Base-by-base conservation (phyloP, 2,888 invertebrate genomes). In the Apodemia zela region DNA sequence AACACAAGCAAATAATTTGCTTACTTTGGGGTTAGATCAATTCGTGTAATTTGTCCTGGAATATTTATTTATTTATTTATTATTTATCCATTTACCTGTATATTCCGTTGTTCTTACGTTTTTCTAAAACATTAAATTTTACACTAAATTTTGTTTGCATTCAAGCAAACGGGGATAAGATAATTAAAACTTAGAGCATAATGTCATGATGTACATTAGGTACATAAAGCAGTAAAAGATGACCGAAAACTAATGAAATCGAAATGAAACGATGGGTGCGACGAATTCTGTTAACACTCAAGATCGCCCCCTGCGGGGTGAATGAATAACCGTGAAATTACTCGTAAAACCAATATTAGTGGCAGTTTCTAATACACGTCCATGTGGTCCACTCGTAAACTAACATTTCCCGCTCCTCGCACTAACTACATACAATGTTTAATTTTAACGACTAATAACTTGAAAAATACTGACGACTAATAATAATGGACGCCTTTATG, bases 321-420 rank as follows among this genome's bases (percentile, higher is more conserved):
- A 84, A 85, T 84, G 86, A 85, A 82, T 81, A 85, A 84, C 88
- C 88, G 85, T 89, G 88, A 89, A 89, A 88, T 88, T 82, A 84
- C 82, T 87, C 89, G 82, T 89, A 88, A 89, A 89, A 87, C 81
- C 81, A 82, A 75, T 86, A 88, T 89, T 88, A 89, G 86, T 78
- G 80, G 79, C 81, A 78, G 81, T 87, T 84, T 86, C 84, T 82
- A 76, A 74, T 77, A 76, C 4, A 29, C 29, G 80, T 82, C 84
- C 87, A 88, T 84, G 82, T 88, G 87, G 82, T 79, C 77, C 75
- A 77, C 78, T 82, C 84, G 76, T 88, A 85, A 86, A 69, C 65
- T 63, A 67, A 57, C 29, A 29, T 51, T 51, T 18, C 18, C 21
- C 51, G 18, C 10, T 17, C 29, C 35, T 35, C 25, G 49, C 25